Evolutionary conservation across 2,113 vertebrate species (phyloP), one percentile per base, ranked within the genome.

Genomic region (Myiagra hebetior): DNA sequence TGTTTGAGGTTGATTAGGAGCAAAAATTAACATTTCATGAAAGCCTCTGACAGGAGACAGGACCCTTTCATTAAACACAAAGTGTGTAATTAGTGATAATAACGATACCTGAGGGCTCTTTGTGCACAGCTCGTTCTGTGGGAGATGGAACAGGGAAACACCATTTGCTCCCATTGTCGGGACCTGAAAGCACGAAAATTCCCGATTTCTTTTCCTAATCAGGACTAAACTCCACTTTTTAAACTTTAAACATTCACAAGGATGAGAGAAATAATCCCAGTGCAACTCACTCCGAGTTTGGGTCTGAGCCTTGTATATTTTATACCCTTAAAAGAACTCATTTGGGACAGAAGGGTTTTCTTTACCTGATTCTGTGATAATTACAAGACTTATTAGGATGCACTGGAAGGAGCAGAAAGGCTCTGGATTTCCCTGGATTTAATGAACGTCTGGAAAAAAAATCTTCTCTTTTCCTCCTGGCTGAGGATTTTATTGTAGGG

Each of bases 1-100:
- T 85, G 42, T 77, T 97, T 96, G 87, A 79, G 78, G 92, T 65
- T 96, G 78, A 96, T 94, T 96, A 83, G 83, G 37, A 75, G 82
- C 53, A 44, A 69, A 91, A 69, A 86, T 89, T 72, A 70, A 77
- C 80, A 91, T 96, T 97, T 94, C 62, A 86, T 95, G 75, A 93
- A 92, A 90, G 50, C 85, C 50, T 92, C 87, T 85, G 94, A 68
- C 69, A 87, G 64, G 81, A 72, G 75, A 70, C 68, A 62, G 41
- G 85, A 90, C 88, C 49, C 65, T 88, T 81, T 78, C 70, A 91
- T 94, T 93, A 92, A 82, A 28, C 62, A 87, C 84, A 76, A 95
- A 85, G 80, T 52, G 13, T 33, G 35, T 94, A 87, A 97, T 94
- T 94, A 91, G 57, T 87, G 50, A 62, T 93, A 78, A 75, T 46